Evolutionary conservation across 2,888 invertebrate species (phyloP).

Genomic region (Cephus rjabovi): DNA sequence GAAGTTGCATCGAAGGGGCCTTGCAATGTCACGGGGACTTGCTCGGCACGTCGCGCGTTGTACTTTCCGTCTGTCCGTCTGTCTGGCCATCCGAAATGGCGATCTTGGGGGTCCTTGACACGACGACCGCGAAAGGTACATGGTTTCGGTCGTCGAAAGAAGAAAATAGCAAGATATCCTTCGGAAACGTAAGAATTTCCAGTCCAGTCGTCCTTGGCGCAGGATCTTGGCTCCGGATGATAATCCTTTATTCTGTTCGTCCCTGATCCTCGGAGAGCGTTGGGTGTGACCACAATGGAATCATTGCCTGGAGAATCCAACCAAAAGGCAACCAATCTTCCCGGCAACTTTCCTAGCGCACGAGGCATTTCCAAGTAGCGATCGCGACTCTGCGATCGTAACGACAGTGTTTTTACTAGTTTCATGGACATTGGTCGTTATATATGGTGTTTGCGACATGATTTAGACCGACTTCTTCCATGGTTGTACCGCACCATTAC

Average conservation of each 20-base stretch:
- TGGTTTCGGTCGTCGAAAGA: neutral
- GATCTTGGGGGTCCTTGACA: slow-evolving; percentile 30
- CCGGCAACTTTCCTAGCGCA: neutral
- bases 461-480: neutral
- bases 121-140: slow-evolving; percentile 14
- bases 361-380: neutral
- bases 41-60: slow-evolving; percentile 11
- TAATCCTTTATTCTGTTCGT: neutral
- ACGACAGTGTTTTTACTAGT: neutral
- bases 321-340: neutral
- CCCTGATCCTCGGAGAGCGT: neutral
- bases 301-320: neutral
- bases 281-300: neutral
- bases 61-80: slow-evolving; percentile 12
- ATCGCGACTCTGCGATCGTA: neutral
- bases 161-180: slow-evolving; percentile 1
- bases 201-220: slow-evolving; percentile 6
- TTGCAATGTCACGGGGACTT: slow-evolving; percentile 35
- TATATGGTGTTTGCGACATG: neutral
- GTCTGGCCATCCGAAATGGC: slow-evolving; percentile 9
- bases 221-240: neutral
- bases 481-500: neutral
- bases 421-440: neutral
- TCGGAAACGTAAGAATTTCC: slow-evolving; percentile 5
- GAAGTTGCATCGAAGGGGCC: slow-evolving; percentile 24